phyloP scores from a whole-genome alignment of 2,797 vertebrate genomes.

The Paguma larvata region DNA sequence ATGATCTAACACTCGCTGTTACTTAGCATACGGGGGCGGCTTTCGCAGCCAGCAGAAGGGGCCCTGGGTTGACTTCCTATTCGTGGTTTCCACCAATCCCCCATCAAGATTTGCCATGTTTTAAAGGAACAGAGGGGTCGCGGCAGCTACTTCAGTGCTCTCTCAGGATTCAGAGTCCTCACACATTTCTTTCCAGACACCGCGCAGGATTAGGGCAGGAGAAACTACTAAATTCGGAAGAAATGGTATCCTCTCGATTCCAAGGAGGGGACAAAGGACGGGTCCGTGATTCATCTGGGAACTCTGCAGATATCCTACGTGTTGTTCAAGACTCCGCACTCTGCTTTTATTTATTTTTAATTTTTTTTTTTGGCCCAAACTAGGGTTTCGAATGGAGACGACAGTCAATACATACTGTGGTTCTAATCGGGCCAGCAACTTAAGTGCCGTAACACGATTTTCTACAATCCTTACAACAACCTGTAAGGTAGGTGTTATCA shows the following conservation, averaged over 20 bases:
- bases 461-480: not conserved
- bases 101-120: slow-evolving; percentile 20
- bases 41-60: not conserved
- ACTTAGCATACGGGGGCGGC: not conserved
- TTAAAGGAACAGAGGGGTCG: slow-evolving; percentile 48
- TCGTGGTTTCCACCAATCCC: slow-evolving; percentile 40
- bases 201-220: not conserved
- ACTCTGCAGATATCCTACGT: not conserved
- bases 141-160: not conserved
- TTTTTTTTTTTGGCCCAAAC: not conserved
- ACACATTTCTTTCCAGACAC: slow-evolving; percentile 4
- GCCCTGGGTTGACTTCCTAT: slow-evolving; percentile 37
- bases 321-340: not conserved
- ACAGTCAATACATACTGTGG: not conserved
- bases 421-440: not conserved
- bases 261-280: not conserved
- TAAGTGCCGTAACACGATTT: not conserved
- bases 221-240: not conserved
- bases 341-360: not conserved
- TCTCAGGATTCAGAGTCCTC: slow-evolving; percentile 35
- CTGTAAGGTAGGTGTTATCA: not conserved
- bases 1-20: not conserved
- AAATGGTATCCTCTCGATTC: not conserved
- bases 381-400: not conserved
- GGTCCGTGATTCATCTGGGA: not conserved